These are phyloP conservation scores for Gadopsis marmoratus DNA, from an alignment of 2,797 vertebrate species.

Conservation along the genomic window DNA sequence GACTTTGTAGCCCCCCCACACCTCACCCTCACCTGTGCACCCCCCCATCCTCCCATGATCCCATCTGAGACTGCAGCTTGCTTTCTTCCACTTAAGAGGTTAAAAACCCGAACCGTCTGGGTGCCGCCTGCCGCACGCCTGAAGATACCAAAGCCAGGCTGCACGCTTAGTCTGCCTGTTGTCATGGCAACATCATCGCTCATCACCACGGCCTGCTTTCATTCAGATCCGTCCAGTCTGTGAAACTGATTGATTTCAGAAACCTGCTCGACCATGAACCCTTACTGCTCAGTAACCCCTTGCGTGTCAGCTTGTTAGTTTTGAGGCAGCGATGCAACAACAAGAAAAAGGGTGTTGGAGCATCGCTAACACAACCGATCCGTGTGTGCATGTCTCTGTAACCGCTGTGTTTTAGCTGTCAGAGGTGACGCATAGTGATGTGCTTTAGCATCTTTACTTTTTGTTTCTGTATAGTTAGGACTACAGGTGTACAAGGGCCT, in stretches of 20 bases:
- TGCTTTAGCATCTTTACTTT: conserved; percentile 28
- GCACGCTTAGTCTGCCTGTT: conserved; percentile 91
- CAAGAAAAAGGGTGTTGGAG: conserved; percentile 16
- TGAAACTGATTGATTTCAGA: conserved; percentile 89
- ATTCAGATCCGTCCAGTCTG: conserved; percentile 89
- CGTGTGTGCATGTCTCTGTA: conserved; percentile 57
- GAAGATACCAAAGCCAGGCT: conserved; percentile 79
- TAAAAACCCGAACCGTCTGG: conserved; percentile 81
- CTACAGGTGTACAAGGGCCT: conserved; percentile 49
- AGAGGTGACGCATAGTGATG: conserved; percentile 29
- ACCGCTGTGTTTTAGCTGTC: conserved; percentile 37
- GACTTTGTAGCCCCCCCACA: conserved; percentile 44
- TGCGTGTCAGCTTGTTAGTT: conserved; percentile 60
- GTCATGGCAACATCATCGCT: conserved; percentile 95
- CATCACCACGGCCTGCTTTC: conserved; percentile 89
- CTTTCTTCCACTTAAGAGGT: conserved; percentile 83
- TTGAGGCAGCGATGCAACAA: conserved; percentile 35
- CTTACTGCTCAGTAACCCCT: conserved; percentile 61
- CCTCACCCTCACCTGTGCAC: conserved; percentile 8
- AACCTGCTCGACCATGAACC: conserved; percentile 87
- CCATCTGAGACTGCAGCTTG: conserved; percentile 76
- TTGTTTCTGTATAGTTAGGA: conserved; percentile 1
- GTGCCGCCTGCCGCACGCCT: conserved; percentile 78
- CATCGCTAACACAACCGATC: conserved; percentile 22
- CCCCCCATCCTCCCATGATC: conserved; percentile 54